Evolutionary conservation across 2,797 vertebrate genomes (phyloP).

Genomic region (Chromis chromis): DNA sequence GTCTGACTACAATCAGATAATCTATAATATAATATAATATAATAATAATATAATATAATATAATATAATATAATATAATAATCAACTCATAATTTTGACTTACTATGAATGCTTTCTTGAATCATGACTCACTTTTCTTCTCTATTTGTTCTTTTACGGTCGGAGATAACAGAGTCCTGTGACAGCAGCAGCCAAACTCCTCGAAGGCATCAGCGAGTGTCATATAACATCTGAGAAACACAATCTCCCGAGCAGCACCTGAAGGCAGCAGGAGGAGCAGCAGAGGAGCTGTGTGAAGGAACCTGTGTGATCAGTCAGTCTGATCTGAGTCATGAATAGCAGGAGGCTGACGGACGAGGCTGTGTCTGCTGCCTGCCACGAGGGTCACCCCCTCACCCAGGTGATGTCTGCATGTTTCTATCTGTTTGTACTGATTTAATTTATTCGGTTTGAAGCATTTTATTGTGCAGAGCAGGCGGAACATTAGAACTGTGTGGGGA

Average conservation of each 20-base stretch:
- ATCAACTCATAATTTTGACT: too few relatives aligned
- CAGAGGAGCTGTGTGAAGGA: background rate
- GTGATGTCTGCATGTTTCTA: constrained; percentile 39
- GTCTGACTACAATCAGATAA: too few relatives aligned
- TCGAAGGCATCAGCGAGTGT: background rate
- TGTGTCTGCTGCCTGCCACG: constrained; percentile 66
- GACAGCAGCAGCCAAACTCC: background rate
- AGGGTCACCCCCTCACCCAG: constrained; percentile 76
- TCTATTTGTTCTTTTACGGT: too few relatives aligned
- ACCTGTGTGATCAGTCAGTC: background rate
- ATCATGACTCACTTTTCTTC: too few relatives aligned
- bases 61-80: too few relatives aligned
- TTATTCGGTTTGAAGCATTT: background rate
- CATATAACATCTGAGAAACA: background rate
- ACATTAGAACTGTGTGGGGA: background rate
- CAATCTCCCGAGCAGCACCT: background rate
- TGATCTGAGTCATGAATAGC: constrained; percentile 57
- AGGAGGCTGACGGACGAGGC: constrained; percentile 69
- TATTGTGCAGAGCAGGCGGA: too few relatives aligned
- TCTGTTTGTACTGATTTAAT: too few relatives aligned
- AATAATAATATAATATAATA: too few relatives aligned
- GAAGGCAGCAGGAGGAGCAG: constrained; percentile 40
- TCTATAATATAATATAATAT: too few relatives aligned
- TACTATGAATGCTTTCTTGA: too few relatives aligned
- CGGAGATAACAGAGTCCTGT: background rate